These are phyloP conservation scores for Stratiomys singularior DNA, from an alignment of 2,888 invertebrate genomes.

Conservation along the genomic window DNA sequence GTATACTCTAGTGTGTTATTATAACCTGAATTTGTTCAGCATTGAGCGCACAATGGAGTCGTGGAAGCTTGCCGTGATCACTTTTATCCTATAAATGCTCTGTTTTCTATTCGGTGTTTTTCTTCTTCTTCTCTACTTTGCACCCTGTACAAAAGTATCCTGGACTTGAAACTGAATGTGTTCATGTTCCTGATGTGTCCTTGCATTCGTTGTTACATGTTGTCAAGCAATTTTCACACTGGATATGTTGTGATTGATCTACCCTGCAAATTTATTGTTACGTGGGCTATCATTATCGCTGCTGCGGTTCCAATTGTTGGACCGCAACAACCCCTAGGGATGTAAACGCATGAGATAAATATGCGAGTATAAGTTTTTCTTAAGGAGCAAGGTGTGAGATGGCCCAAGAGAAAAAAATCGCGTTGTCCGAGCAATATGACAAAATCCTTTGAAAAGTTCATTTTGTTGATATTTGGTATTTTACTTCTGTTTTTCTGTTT, in stretches of 20 bases:
- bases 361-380: not conserved
- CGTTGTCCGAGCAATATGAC: too few relatives aligned
- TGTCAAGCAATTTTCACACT: conserved; percentile 39
- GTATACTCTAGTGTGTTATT: conserved; percentile 10
- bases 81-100: conserved; percentile 15
- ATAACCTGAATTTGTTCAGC: conserved; percentile 14
- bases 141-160: not conserved
- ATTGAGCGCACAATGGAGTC: conserved; percentile 17
- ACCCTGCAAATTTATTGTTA: conserved; percentile 44
- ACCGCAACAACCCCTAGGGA: conserved; percentile 34
- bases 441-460: too few relatives aligned
- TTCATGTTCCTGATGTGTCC: not conserved
- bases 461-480: too few relatives aligned
- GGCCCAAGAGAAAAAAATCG: not conserved
- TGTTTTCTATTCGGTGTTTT: not conserved
- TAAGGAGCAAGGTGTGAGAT: not conserved
- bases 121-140: not conserved
- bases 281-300: conserved; percentile 60
- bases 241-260: conserved; percentile 47
- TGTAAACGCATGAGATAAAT: not conserved
- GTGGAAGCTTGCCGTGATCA: conserved; percentile 37
- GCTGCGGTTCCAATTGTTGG: conserved; percentile 57
- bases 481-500: too few relatives aligned
- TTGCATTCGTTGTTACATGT: not conserved
- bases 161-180: not conserved